Percentiles rank a stretch among this genome's conserved stretches.
phyloP scores from a whole-genome alignment of 2,797 vertebrate species.

The Halcyon leucocephala region DNA sequence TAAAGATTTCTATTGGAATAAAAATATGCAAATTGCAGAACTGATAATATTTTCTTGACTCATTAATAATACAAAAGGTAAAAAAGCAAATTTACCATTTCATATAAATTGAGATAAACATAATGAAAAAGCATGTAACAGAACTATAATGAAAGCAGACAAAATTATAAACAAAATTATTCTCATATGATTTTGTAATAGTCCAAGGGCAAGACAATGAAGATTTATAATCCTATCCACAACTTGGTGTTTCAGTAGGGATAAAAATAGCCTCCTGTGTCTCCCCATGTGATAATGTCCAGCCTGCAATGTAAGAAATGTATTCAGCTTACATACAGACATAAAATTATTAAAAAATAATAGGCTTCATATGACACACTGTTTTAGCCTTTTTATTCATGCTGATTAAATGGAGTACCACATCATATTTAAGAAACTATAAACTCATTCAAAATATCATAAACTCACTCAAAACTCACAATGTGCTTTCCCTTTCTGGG shows the following conservation, averaged over 20 bases:
- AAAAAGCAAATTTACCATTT: not conserved
- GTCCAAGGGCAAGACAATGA: not conserved
- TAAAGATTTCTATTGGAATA: not conserved
- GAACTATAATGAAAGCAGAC: not conserved
- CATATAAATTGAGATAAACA: not conserved
- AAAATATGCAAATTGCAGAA: not conserved
- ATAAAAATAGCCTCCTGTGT: not conserved
- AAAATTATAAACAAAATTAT: not conserved
- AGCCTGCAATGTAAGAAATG: not conserved
- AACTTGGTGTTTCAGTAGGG: not conserved
- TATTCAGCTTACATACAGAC: not conserved
- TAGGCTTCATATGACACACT: not conserved
- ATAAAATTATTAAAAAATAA: not conserved
- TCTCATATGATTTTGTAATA: not conserved
- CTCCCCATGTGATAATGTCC: not conserved
- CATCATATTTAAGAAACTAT: not conserved
- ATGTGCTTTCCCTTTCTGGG: not conserved
- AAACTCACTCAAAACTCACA: not conserved
- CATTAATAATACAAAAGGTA: not conserved
- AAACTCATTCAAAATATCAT: not conserved
- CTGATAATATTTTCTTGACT: not conserved
- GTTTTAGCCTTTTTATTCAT: not conserved
- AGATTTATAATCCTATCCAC: not conserved
- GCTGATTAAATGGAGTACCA: not conserved
- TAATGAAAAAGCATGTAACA: not conserved